Conservation (phyloP, 1,140 invertebrate genomes). For the Hypothenemus hampei region DNA sequence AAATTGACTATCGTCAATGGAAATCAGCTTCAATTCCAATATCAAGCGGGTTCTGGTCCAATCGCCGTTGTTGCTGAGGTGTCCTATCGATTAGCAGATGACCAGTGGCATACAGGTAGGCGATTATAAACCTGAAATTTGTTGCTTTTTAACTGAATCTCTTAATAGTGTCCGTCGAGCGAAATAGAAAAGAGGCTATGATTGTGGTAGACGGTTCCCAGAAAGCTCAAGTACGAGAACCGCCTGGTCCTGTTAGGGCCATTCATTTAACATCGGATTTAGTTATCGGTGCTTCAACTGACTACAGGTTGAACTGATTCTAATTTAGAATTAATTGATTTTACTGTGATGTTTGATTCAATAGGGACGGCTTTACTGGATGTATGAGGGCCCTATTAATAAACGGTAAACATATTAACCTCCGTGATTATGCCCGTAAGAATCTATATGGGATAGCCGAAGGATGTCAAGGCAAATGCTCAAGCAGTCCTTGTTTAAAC, state of each 20-base stretch:
- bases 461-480: conserved; percentile 89
- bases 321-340: no score
- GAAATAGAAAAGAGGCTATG: conserved; percentile 82
- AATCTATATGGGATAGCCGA: conserved; percentile 70
- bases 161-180: conserved; percentile 82
- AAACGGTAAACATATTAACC: conserved; percentile 82
- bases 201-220: conserved; percentile 81
- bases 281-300: conserved; percentile 75
- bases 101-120: conserved; percentile 73
- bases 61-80: conserved; percentile 67
- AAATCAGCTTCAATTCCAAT: conserved; percentile 86
- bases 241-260: conserved; percentile 74
- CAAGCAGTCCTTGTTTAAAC: conserved; percentile 88
- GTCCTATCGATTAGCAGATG: conserved; percentile 69
- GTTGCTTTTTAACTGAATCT: neutral
- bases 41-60: conserved; percentile 84
- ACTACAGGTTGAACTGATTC: no score
- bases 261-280: conserved; percentile 79
- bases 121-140: neutral
- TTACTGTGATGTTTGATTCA: neutral
- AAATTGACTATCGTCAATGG: conserved; percentile 78
- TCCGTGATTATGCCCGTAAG: conserved; percentile 63
- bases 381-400: conserved; percentile 86
- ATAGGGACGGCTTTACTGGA: conserved; percentile 86
- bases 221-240: conserved; percentile 78